Conservation (phyloP, 92 coral and sea anemone genomes). For the Siderastrea siderea region DNA sequence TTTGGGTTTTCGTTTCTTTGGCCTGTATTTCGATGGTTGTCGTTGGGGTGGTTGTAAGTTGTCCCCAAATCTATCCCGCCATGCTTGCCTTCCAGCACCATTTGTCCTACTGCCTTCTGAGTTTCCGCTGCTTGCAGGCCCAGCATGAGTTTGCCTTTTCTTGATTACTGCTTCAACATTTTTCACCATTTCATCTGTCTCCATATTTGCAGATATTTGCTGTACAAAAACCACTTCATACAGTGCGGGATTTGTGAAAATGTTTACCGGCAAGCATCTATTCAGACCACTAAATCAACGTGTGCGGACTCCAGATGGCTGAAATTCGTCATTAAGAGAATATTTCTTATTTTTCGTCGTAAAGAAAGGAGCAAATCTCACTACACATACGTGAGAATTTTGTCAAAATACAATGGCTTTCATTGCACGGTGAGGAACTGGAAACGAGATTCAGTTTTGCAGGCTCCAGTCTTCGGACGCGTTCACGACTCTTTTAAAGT, state of each 20-base stretch:
- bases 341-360: not conserved
- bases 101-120: conserved; percentile 8
- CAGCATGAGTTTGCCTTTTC: conserved; percentile 90
- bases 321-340: not conserved
- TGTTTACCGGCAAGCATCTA: not conserved
- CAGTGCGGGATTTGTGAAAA: not conserved
- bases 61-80: conserved; percentile 74
- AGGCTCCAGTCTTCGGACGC: conserved; percentile 5
- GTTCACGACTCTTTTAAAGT: not conserved
- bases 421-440: not conserved
- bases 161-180: conserved; percentile 85
- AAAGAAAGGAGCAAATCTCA: not conserved
- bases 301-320: not conserved
- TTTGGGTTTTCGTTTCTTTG: conserved; percentile 54
- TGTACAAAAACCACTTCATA: not conserved
- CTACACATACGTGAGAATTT: conserved; percentile 19
- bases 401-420: not conserved
- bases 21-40: conserved; percentile 69
- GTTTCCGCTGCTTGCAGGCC: conserved; percentile 37
- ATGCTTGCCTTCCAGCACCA: conserved; percentile 59
- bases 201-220: conserved; percentile 35
- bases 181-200: conserved; percentile 45
- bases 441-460: not conserved
- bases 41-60: conserved; percentile 32
- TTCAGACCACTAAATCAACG: not conserved